Evolutionary conservation across 2,888 invertebrate species (phyloP).

Genomic region (Tachina grossa): DNA sequence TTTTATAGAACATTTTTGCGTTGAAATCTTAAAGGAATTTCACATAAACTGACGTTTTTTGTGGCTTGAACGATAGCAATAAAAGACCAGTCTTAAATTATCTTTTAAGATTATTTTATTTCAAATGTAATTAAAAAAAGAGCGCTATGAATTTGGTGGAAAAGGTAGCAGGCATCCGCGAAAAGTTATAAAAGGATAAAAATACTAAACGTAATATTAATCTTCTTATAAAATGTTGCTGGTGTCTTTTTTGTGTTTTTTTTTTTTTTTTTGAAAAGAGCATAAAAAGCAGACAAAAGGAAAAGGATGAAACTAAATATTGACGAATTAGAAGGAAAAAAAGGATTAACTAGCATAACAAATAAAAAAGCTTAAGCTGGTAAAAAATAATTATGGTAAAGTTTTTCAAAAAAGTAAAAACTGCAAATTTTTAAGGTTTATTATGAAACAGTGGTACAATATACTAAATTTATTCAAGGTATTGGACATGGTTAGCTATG

Average conservation of each 20-base stretch:
- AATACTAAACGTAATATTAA: constrained; percentile 16
- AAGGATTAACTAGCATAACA: too few species aligned
- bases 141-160: not conserved
- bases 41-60: constrained; percentile 3
- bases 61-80: not conserved
- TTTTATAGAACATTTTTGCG: constrained; percentile 3
- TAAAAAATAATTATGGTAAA: too few species aligned
- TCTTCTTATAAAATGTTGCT: not conserved
- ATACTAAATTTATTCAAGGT: too few species aligned
- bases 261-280: not conserved
- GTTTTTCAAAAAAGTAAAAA: too few species aligned
- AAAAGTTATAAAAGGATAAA: constrained; percentile 21
- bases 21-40: constrained; percentile 21
- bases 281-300: too few species aligned
- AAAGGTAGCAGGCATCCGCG: not conserved
- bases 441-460: too few species aligned
- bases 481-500: too few species aligned
- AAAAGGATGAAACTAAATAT: too few species aligned
- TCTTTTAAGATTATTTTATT: constrained; percentile 17
- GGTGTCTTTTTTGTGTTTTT: not conserved
- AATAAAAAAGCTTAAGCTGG: too few species aligned
- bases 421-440: too few species aligned
- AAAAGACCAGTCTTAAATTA: constrained; percentile 28
- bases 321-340: too few species aligned
- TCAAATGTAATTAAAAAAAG: constrained; percentile 29